A percentile compares a stretch with the other conserved stretches of the same genome.
Evolutionary conservation across 2,113 vertebrate species (phyloP).

Genomic region (Neodontobutis hainanensis): DNA sequence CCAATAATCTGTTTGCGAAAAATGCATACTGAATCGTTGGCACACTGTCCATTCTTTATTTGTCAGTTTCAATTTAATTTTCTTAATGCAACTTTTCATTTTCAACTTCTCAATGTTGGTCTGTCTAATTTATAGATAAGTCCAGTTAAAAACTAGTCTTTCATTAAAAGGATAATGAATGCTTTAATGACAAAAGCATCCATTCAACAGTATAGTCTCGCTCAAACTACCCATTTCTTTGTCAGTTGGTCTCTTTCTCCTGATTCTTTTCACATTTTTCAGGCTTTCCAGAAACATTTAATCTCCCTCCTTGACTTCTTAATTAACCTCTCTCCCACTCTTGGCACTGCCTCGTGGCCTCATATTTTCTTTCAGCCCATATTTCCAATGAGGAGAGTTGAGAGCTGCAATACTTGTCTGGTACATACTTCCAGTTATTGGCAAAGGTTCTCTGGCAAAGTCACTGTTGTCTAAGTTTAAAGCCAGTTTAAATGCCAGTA

Average conservation of each 20-base stretch:
- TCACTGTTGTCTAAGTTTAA: slow-evolving; percentile 20
- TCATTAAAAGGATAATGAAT: not conserved
- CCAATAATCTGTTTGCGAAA: not conserved
- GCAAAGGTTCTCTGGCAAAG: slow-evolving; percentile 3
- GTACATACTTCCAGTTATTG: slow-evolving; percentile 2
- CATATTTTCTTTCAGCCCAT: slow-evolving; percentile 30
- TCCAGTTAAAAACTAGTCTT: not conserved
- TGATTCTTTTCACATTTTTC: slow-evolving; percentile 3
- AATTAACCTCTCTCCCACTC: slow-evolving; percentile 49
- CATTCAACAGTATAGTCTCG: not conserved
- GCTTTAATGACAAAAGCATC: slow-evolving; percentile 1
- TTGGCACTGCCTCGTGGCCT: slow-evolving; percentile 20
- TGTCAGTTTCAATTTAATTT: not conserved
- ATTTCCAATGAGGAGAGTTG: slow-evolving; percentile 15
- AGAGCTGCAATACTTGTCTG: slow-evolving; percentile 14
- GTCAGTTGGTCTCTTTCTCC: slow-evolving; percentile 9
- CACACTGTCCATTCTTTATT: not conserved
- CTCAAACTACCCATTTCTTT: not conserved
- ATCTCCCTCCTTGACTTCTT: slow-evolving; percentile 30
- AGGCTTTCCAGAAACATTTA: slow-evolving; percentile 29
- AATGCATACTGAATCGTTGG: not conserved
- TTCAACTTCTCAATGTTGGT: not conserved
- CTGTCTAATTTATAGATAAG: not conserved
- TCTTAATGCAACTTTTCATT: slow-evolving; percentile 1
- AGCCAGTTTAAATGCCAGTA: slow-evolving; percentile 20